Conservation (phyloP, 1,140 invertebrate genomes). For the Hycleus phaleratus region DNA sequence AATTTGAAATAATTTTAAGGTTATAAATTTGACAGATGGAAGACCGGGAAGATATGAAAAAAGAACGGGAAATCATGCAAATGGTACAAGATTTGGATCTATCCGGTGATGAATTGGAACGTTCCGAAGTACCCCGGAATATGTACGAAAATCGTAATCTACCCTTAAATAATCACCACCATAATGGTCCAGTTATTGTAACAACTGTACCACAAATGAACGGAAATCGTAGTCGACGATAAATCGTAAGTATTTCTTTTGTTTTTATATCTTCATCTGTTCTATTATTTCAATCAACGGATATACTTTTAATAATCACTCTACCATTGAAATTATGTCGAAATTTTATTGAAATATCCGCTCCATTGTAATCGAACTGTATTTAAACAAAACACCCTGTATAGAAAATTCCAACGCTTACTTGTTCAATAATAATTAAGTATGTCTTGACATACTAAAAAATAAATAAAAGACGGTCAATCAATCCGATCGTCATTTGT, state of each 20-base stretch:
- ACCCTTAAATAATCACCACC: slow-evolving; percentile 7
- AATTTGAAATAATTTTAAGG: no score
- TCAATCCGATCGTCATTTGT: no score
- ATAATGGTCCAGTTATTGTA: slow-evolving; percentile 28
- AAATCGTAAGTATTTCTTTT: neutral
- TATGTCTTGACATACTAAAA: no score
- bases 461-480: no score
- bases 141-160: slow-evolving; percentile 40
- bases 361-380: no score
- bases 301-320: no score
- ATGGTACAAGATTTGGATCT: slow-evolving; percentile 80
- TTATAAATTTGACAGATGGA: slow-evolving; percentile 44
- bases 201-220: slow-evolving; percentile 30
- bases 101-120: slow-evolving; percentile 66
- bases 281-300: neutral
- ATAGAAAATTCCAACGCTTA: no score
- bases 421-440: no score
- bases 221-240: slow-evolving; percentile 33
- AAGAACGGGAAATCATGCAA: slow-evolving; percentile 85
- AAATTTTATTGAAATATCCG: no score
- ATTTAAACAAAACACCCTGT: no score
- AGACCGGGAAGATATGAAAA: slow-evolving; percentile 68
- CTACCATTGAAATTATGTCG: no score
- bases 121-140: slow-evolving; percentile 51
- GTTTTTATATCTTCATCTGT: neutral